A percentile compares a stretch with the other conserved stretches of the same genome.
phyloP scores from a whole-genome alignment of 2,113 vertebrate genomes.

The Muscicapa adusta region DNA sequence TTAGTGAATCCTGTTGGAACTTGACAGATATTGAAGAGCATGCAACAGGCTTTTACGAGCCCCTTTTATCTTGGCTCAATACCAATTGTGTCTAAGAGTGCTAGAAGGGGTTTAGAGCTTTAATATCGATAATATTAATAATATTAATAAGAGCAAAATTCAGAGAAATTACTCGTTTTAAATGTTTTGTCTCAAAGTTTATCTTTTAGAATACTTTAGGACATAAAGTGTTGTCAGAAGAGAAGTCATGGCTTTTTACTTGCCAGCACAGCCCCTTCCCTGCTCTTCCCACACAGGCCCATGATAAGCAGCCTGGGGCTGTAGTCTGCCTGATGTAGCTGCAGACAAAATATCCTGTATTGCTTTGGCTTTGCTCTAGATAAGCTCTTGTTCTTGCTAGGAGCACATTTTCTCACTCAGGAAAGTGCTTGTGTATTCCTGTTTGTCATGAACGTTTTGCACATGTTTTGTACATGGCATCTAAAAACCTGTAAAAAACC shows the following conservation, averaged over 20 bases:
- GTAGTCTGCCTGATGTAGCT: accelerated
- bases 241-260: background rate
- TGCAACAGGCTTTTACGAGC: background rate
- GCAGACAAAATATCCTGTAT: background rate
- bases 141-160: background rate
- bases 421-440: background rate
- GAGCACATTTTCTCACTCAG: background rate
- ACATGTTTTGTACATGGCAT: background rate
- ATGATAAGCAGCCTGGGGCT: background rate
- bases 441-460: background rate
- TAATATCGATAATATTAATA: background rate
- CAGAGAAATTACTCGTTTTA: background rate
- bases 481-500: background rate
- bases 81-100: background rate
- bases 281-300: accelerated
- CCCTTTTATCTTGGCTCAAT: background rate
- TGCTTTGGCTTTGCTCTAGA: background rate
- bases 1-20: background rate
- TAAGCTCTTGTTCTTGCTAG: background rate
- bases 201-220: background rate
- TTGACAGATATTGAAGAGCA: background rate
- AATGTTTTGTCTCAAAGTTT: background rate
- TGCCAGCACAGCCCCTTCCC: background rate
- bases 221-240: background rate
- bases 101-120: background rate